These are phyloP conservation scores for Teinopalpus imperialis DNA, from an alignment of 2,888 invertebrate species.

Conservation along the genomic window DNA sequence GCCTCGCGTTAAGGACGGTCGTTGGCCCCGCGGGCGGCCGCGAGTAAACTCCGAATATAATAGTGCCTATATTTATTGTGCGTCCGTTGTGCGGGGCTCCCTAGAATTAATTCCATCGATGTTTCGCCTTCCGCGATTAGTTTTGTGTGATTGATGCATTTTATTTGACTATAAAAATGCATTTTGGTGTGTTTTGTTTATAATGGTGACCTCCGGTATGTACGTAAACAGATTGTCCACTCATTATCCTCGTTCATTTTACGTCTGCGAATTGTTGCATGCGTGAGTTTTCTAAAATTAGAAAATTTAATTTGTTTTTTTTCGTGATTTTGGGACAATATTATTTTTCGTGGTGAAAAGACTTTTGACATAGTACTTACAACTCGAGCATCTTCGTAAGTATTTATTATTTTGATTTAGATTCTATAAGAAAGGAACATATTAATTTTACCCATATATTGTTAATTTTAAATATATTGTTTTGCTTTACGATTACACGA, in stretches of 20 bases:
- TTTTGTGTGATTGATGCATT: slow-evolving; percentile 34
- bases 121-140: slow-evolving; percentile 39
- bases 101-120: slow-evolving; percentile 38
- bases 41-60: slow-evolving; percentile 79
- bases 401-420: too few relatives aligned
- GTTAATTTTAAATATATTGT: too few relatives aligned
- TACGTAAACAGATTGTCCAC: slow-evolving; percentile 2
- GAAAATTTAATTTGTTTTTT: slow-evolving; percentile 6
- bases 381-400: background rate
- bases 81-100: slow-evolving; percentile 35
- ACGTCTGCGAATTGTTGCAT: slow-evolving; percentile 3
- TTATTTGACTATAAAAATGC: slow-evolving; percentile 1
- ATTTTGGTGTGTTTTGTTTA: slow-evolving; percentile 20
- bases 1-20: slow-evolving; percentile 79
- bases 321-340: background rate
- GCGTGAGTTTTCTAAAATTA: slow-evolving; percentile 8
- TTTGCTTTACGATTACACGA: too few relatives aligned
- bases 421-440: too few relatives aligned
- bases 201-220: slow-evolving; percentile 15
- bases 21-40: slow-evolving; percentile 75
- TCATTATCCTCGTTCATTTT: slow-evolving; percentile 18
- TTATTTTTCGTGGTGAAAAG: too few relatives aligned
- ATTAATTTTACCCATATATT: too few relatives aligned
- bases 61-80: slow-evolving; percentile 56
- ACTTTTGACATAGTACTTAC: too few relatives aligned